Evolutionary conservation across 35 echinoderm and acorn worm species (phyloP).

Genomic region (Heliocidaris erythrogramma): DNA sequence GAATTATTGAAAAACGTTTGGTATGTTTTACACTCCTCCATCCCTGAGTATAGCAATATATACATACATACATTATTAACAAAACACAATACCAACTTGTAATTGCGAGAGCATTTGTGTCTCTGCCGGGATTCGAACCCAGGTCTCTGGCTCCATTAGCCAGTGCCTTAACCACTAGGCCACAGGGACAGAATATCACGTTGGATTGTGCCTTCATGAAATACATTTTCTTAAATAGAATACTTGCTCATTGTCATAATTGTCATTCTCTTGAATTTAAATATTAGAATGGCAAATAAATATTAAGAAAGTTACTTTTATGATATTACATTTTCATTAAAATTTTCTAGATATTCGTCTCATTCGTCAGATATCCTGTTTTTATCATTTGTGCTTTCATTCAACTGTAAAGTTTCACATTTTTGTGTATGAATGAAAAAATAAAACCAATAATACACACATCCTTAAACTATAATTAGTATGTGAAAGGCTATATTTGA

Average conservation of each 20-base stretch:
- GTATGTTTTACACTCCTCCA: too few relatives aligned
- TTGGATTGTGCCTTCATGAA: not conserved
- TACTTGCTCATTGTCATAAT: not conserved
- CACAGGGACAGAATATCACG: not conserved
- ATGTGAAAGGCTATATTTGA: too few relatives aligned
- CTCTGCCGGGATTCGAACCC: constrained; percentile 5
- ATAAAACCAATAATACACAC: too few relatives aligned
- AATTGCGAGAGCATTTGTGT: not conserved
- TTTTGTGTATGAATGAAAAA: too few relatives aligned
- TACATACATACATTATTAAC: not conserved
- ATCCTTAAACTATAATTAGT: too few relatives aligned
- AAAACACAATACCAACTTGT: not conserved
- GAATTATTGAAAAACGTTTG: too few relatives aligned
- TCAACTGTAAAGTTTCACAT: too few relatives aligned
- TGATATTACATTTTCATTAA: too few relatives aligned
- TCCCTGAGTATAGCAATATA: too few relatives aligned
- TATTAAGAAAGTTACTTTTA: not conserved
- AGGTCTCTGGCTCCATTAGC: not conserved
- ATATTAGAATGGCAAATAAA: not conserved
- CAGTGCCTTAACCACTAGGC: constrained; percentile 5
- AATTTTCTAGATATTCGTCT: too few relatives aligned
- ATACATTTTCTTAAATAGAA: not conserved
- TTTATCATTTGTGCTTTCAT: too few relatives aligned
- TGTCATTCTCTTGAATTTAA: not conserved
- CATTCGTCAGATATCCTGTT: too few relatives aligned